Evolutionary conservation across 1,140 invertebrate species (phyloP), one percentile per base, ranked within the genome.

Genomic region (Temnothorax curvispinosus): DNA sequence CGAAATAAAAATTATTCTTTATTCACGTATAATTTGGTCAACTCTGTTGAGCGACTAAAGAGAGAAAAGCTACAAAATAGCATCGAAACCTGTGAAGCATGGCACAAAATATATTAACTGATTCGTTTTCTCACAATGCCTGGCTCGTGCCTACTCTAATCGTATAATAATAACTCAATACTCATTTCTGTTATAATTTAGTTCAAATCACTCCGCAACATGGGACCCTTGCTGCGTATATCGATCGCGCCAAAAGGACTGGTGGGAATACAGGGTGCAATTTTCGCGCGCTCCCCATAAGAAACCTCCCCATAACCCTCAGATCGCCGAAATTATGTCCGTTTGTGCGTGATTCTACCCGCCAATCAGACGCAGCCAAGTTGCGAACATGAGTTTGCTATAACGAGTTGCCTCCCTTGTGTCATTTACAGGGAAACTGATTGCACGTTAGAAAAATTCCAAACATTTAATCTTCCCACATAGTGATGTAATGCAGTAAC

Each of bases 271-370:
- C 89, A 88, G 91, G 86, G 87, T 93, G 91, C 92, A 94, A 94
- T 94, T 93, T 94, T 93, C 91, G 90, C 93, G 91, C 80, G 54
- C 47, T 18, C 69, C 38, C 69, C 88, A 85, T 78, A 90, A 87
- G 91, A 90, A 87, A 87, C 71, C 27, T 27, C 1, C 27, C 27
- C 32, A 65, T 86, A 91, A 84, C 85, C 92, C 88, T 86, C 90
- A 88, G 67, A 86, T 87, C 86, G 75, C 85, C 88, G 86, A 93
- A 94, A 95, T 94, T 94, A 94, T 88, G 91, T 93, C 92, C 93
- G 92, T 91, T 94, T 94, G 93, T 95, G 92, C 86, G 86, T 81
- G 86, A 93, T 92, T 93, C 91, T 84, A 81, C 88, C 71, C 90
- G 85, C 90, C 89, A 92, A 93, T 92, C 91, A 91, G 84, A 84